Evolutionary conservation across 2,113 vertebrate species (phyloP).

Genomic region (Probosciger aterrimus): DNA sequence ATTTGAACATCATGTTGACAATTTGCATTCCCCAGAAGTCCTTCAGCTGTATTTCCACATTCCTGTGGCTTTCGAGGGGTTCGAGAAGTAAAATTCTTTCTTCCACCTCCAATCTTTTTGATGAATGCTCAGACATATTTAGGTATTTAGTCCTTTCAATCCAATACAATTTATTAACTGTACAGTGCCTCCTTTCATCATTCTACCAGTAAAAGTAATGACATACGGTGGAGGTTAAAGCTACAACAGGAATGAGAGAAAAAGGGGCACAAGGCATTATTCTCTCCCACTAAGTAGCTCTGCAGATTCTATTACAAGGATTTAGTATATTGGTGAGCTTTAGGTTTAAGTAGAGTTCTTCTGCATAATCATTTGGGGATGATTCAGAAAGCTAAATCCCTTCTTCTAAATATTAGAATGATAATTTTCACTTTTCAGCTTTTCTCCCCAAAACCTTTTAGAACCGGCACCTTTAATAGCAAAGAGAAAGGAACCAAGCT

Average conservation of each 20-base stretch:
- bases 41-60: constrained; percentile 22
- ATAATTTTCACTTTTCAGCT: not conserved
- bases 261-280: constrained; percentile 12
- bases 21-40: constrained; percentile 34
- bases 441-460: not conserved
- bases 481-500: not conserved
- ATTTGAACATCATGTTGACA: constrained; percentile 40
- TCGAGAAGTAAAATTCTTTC: constrained; percentile 17
- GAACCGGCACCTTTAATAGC: not conserved
- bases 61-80: constrained; percentile 19
- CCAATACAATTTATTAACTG: not conserved
- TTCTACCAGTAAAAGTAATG: constrained; percentile 2
- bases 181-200: not conserved
- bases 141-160: not conserved
- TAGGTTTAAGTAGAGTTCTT: not conserved
- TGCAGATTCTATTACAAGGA: constrained; percentile 2
- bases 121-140: constrained; percentile 20
- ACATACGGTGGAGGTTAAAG: not conserved
- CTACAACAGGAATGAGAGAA: not conserved
- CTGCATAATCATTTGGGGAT: not conserved
- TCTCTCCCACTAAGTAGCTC: constrained; percentile 7
- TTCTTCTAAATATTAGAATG: constrained; percentile 9
- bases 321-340: constrained; percentile 35
- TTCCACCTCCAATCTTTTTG: not conserved
- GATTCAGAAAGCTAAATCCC: not conserved